These are phyloP conservation scores for Ptychobarbus kaznakovi DNA, from an alignment of 2,797 vertebrate species.

Conservation along the genomic window DNA sequence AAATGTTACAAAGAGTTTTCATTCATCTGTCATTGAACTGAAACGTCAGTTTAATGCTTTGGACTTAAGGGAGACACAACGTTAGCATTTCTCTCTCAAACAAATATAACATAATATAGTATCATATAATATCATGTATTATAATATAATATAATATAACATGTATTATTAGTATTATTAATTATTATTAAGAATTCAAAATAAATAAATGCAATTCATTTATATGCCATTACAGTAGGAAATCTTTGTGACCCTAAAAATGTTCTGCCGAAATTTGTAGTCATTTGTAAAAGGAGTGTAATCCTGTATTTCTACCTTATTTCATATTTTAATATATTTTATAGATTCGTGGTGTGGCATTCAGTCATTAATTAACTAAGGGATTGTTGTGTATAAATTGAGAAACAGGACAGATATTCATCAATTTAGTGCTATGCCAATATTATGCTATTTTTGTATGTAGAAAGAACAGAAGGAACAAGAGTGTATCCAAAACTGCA, in stretches of 20 bases:
- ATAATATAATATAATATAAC: neutral
- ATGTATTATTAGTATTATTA: neutral
- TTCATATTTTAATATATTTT: neutral
- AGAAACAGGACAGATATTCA: neutral
- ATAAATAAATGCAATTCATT: neutral
- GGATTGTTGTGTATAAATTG: neutral
- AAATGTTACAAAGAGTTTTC: conserved; percentile 58
- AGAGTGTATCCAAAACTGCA: neutral
- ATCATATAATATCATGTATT: too few species aligned
- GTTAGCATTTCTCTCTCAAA: neutral
- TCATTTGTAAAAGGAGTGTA: neutral
- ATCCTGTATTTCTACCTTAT: neutral
- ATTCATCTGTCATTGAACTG: conserved; percentile 52
- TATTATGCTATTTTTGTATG: neutral
- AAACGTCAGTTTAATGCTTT: conserved; percentile 38
- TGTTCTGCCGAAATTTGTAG: neutral
- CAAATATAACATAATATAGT: neutral
- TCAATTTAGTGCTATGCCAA: neutral
- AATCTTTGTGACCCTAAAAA: neutral
- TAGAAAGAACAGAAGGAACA: neutral
- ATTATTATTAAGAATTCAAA: neutral
- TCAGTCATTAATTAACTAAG: neutral
- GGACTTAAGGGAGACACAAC: neutral
- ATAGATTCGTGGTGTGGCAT: too few species aligned
- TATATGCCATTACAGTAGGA: too few species aligned